phyloP scores from a whole-genome alignment of 2,797 vertebrate species.

The Ceryle rudis region DNA sequence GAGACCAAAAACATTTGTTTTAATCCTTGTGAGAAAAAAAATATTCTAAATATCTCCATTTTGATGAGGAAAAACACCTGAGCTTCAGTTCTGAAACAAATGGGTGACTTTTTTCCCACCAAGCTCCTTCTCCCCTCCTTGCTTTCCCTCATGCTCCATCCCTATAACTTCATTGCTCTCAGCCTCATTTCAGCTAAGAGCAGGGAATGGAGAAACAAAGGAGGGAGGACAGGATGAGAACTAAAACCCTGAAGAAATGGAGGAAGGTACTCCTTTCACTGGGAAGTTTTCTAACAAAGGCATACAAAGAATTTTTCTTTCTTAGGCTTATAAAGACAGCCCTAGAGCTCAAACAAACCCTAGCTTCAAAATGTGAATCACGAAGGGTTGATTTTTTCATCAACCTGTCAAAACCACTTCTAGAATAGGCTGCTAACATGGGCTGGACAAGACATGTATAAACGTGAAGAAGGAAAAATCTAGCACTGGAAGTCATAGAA shows the following conservation, averaged over 20 bases:
- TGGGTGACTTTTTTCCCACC: too few species aligned
- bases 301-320: background rate
- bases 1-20: background rate
- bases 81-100: background rate
- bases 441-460: background rate
- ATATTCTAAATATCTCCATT: background rate
- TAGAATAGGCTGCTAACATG: background rate
- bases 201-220: background rate
- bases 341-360: background rate
- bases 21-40: background rate
- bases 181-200: background rate
- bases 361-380: background rate
- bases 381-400: background rate
- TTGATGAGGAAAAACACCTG: background rate
- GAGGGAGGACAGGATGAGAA: background rate
- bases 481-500: background rate
- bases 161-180: background rate
- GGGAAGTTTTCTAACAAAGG: background rate
- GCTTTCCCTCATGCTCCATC: background rate
- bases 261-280: background rate
- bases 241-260: background rate
- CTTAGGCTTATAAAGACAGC: background rate
- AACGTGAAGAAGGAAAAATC: background rate
- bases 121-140: fast-evolving
- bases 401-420: background rate